Evolutionary conservation across 2,797 vertebrate species (phyloP), one percentile per base, ranked within the genome.

Genomic region (Fratercula arctica): DNA sequence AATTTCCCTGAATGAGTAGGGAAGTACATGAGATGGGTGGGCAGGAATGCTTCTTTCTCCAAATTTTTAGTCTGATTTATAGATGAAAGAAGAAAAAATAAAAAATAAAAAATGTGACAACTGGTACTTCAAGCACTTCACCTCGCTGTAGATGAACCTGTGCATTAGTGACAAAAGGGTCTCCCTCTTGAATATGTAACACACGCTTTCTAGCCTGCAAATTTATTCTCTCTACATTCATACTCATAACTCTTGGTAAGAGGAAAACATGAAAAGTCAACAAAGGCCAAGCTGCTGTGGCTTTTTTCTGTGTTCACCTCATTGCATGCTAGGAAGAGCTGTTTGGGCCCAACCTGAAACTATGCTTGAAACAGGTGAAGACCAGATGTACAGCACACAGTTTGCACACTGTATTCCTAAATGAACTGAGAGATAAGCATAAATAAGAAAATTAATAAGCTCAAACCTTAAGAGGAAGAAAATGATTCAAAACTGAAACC

Each of bases 211-310:
- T 21, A 66, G 15, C 9, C 66, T 75, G 25, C 10, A 88, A 43
- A 13, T 60, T 91, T 68, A 39, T 56, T 91, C 7, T 85, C 17
- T 91, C 18, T 51, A 41, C 16, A 57, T 43, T 19, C 11, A 16
- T 84, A 24, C n/a, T 19, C 10, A 21, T 21, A 78, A 77, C 6
- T 18, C 13, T 14, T 29, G 19, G 13, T 77, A 61, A 86, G 26
- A 84, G 24, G 29, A n/a, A 78, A 74, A 77, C 5, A 57, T 33
- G 11, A n/a, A 51, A 89, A 79, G 8, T n/a, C 0, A 0, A 35
- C 13, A 54, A 76, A 54, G 31, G 28, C 33, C 15, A 66, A 50
- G 28, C 6, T 79, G 39, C 53, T 66, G 9, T 57, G 16, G 4
- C 23, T 82, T 11, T 17, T 70, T 87, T 76, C 35, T 68, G 11